Conservation (phyloP, 2,113 vertebrate genomes). For the Corydoras sp. region DNA sequence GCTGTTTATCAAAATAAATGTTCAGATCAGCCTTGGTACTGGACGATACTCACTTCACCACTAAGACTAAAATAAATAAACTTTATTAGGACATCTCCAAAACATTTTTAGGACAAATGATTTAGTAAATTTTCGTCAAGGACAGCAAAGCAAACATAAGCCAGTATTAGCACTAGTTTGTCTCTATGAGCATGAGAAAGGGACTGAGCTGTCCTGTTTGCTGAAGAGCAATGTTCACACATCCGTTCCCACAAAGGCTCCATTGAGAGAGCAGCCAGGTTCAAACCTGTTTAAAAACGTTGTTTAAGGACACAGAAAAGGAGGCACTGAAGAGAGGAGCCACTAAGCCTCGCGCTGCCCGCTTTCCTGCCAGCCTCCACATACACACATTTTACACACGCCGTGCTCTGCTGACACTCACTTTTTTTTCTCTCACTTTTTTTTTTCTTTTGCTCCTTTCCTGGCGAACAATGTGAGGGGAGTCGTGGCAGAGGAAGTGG, state of each 20-base stretch:
- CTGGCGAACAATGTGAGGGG: slow-evolving; percentile 45
- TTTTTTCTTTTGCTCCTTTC: slow-evolving; percentile 16
- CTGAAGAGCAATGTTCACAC: slow-evolving; percentile 66
- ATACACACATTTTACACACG: slow-evolving; percentile 3
- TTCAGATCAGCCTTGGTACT: too few relatives aligned
- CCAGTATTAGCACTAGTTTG: slow-evolving; percentile 13
- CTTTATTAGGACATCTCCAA: too few relatives aligned
- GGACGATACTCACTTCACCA: too few relatives aligned
- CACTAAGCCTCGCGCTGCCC: slow-evolving; percentile 48
- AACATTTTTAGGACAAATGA: too few relatives aligned
- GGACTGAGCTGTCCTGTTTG: slow-evolving; percentile 62
- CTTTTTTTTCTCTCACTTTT: slow-evolving; percentile 31
- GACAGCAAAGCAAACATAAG: too few relatives aligned
- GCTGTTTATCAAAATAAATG: too few relatives aligned
- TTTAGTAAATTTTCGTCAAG: too few relatives aligned
- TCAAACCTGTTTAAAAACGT: slow-evolving; percentile 69
- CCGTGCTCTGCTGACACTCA: slow-evolving; percentile 50
- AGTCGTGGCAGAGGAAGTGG: slow-evolving; percentile 43
- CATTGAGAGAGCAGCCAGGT: slow-evolving; percentile 69
- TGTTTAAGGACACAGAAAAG: slow-evolving; percentile 65
- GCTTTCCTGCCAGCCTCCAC: slow-evolving; percentile 44
- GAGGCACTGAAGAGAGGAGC: slow-evolving; percentile 52
- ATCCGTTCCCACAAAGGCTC: slow-evolving; percentile 68
- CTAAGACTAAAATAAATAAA: too few relatives aligned
- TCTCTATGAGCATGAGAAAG: slow-evolving; percentile 58